A percentile compares a stretch with the other conserved stretches of the same genome.
phyloP scores from a whole-genome alignment of 2,888 invertebrate genomes.

The Geophilus truncorum region DNA sequence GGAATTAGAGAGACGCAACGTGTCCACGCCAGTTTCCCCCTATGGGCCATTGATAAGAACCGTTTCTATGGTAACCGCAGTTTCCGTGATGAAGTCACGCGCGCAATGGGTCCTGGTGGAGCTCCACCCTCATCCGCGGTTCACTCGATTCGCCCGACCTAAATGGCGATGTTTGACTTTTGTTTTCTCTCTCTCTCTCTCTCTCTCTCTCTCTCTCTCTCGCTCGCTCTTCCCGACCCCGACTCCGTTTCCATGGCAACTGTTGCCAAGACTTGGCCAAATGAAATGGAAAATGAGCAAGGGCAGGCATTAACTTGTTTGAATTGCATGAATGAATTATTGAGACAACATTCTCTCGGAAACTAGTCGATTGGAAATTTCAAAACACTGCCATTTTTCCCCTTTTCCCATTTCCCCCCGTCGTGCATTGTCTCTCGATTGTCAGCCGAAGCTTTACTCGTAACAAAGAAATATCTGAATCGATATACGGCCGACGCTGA shows the following conservation, averaged over 20 bases:
- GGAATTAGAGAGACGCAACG: neutral
- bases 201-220: neutral
- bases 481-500: neutral
- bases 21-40: neutral
- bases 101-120: neutral
- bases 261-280: neutral
- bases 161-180: neutral
- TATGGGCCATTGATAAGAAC: neutral
- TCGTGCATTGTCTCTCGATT: neutral
- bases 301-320: neutral
- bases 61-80: neutral
- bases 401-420: neutral
- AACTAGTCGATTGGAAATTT: neutral
- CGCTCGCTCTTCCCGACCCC: neutral
- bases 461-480: neutral
- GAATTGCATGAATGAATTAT: neutral
- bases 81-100: neutral
- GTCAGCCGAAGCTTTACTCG: neutral
- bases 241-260: neutral
- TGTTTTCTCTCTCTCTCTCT: neutral
- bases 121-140: neutral
- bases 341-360: neutral
- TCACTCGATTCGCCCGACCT: neutral
- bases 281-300: neutral
- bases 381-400: neutral